phyloP scores from a whole-genome alignment of 2,113 vertebrate genomes.

The Gnathonemus echidnorhynchus region DNA sequence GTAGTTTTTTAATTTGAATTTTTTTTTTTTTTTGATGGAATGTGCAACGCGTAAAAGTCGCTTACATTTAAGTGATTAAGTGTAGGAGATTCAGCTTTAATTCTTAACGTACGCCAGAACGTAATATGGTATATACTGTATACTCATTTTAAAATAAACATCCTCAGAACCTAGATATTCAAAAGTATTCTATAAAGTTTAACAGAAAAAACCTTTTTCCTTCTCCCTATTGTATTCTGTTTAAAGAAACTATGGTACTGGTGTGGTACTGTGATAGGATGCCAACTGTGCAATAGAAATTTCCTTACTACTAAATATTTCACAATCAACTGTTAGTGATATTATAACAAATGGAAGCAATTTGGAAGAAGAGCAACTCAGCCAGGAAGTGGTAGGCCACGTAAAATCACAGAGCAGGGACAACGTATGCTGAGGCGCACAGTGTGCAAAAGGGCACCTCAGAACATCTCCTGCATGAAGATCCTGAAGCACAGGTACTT shows the following conservation, averaged over 20 bases:
- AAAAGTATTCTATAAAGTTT: background rate
- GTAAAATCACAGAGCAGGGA: no score
- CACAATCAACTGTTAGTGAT: no score
- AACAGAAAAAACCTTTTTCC: background rate
- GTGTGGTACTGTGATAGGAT: no score
- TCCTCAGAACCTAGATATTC: background rate
- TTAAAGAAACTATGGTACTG: no score
- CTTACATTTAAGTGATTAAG: background rate
- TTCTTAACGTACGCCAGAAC: background rate
- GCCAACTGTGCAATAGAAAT: no score
- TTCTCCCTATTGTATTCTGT: no score
- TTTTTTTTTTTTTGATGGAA: background rate
- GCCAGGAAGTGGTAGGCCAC: no score
- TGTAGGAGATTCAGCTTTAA: background rate
- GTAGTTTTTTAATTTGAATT: slow-evolving; percentile 16
- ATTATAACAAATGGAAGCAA: no score
- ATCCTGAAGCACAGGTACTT: background rate
- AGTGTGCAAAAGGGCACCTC: background rate
- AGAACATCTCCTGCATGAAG: background rate
- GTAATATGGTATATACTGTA: background rate
- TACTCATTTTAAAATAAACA: background rate
- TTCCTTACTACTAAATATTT: no score
- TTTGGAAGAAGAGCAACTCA: no score
- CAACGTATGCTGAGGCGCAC: no score
- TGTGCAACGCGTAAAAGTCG: background rate